Evolutionary conservation across 1,140 invertebrate genomes (phyloP).

Genomic region (Aphis gossypii): DNA sequence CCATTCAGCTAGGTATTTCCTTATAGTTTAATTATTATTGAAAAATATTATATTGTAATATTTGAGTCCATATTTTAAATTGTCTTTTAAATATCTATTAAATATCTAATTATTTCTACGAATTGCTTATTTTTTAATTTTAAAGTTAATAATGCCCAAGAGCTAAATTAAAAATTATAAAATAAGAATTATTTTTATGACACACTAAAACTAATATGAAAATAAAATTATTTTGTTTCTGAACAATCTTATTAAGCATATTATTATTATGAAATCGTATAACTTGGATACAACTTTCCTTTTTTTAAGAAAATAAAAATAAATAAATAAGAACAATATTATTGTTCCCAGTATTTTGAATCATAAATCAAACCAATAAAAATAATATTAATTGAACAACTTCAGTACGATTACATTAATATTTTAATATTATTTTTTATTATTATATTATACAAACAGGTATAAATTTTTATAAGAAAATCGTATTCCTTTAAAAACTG

Average conservation of each 20-base stretch:
- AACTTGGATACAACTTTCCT: background rate
- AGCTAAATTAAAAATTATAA: background rate
- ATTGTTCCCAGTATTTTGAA: background rate
- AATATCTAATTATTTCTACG: background rate
- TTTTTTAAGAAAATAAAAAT: background rate
- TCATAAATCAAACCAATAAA: background rate
- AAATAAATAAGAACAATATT: background rate
- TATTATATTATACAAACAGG: background rate
- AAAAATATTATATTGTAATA: background rate
- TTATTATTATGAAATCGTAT: background rate
- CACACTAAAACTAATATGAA: background rate
- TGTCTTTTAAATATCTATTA: background rate
- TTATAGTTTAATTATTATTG: background rate
- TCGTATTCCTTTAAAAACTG: background rate
- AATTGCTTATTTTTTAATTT: background rate
- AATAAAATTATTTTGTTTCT: background rate
- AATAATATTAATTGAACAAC: background rate
- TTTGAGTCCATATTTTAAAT: background rate
- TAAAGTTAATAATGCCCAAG: background rate
- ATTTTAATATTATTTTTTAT: background rate
- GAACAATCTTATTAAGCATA: background rate
- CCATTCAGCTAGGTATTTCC: background rate
- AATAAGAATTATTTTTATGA: background rate
- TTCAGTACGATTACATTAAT: background rate
- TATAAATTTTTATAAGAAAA: background rate